phyloP scores from a whole-genome alignment of 2,888 invertebrate species.

The Galerucella calmariensis region DNA sequence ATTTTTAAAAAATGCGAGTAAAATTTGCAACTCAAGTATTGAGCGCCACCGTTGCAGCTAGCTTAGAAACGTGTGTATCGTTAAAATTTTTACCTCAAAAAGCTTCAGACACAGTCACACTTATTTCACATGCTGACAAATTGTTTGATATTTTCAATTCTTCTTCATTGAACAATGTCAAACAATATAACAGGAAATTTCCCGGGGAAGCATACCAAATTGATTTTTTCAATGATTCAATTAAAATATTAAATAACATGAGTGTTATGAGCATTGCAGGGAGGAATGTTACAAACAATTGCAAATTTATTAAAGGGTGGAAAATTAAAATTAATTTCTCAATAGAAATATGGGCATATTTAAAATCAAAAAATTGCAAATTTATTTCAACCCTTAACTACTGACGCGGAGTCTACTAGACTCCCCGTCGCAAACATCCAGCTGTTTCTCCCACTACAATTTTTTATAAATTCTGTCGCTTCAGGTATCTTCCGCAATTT shows the following conservation, averaged over 20 bases:
- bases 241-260: too few relatives aligned
- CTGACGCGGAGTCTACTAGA: too few relatives aligned
- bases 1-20: slow-evolving; percentile 46
- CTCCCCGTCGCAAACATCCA: too few relatives aligned
- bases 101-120: slow-evolving; percentile 34
- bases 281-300: background rate
- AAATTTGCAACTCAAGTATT: slow-evolving; percentile 44
- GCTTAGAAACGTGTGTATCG: slow-evolving; percentile 34
- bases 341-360: slow-evolving; percentile 19
- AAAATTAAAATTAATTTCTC: slow-evolving; percentile 19
- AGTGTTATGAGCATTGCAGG: too few relatives aligned
- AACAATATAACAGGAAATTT: slow-evolving; percentile 31
- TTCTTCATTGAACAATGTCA: slow-evolving; percentile 33
- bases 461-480: too few relatives aligned
- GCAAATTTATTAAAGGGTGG: slow-evolving; percentile 24
- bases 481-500: too few relatives aligned
- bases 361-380: too few relatives aligned
- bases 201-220: slow-evolving; percentile 31
- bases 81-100: slow-evolving; percentile 32
- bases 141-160: slow-evolving; percentile 42
- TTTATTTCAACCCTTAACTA: too few relatives aligned
- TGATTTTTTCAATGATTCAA: background rate
- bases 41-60: slow-evolving; percentile 43
- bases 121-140: slow-evolving; percentile 36
- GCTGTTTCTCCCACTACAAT: too few relatives aligned